Evolutionary conservation across 2,797 vertebrate genomes (phyloP), one percentile per base, ranked within the genome.

Genomic region (Acanthis flammea): DNA sequence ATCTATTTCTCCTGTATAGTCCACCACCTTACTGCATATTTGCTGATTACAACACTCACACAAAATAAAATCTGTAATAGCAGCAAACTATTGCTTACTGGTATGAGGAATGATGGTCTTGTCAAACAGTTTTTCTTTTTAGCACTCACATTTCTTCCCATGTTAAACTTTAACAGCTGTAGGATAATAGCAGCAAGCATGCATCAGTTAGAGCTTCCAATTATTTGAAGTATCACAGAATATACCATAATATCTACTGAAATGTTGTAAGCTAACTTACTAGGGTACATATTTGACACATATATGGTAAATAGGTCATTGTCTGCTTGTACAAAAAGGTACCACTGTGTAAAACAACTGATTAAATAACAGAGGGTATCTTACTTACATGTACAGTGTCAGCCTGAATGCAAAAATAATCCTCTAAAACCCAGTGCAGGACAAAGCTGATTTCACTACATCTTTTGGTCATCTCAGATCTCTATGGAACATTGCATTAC

Each of bases 121-220:
- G 39, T 53, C 9, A 14, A 86, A 33, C 30, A 77, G 66, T 31
- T 91, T 80, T 94, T 86, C 74, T 95, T 92, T 89, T 74, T 79
- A 93, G 14, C 71, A 71, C 37, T 92, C 63, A 82, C 60, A 82
- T 62, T 45, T 67, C 74, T 91, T 93, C n/a, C 82, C 71, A 68
- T 58, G 60, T 74, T 72, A 92, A 91, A 86, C 66, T 73, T 96
- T 88, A 85, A 82, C 31, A 90, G 87, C 61, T 90, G 45, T 92
- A 95, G 86, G 54, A 83, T 94, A 95, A 86, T 57, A 96, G 81
- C 71, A 83, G 67, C 85, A 94, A 94, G 71, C 92, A 95, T 74
- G 85, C 95, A 85, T 79, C 92, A 93, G 89, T 90, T 71, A 96
- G 78, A 86, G 95, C 82, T 90, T 96, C 73, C 96, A 95, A 33